Percentiles rank a stretch among this genome's conserved stretches.
These are phyloP conservation scores for Chrysaora quinquecirrha DNA, from an alignment of 30 jellyfish, hydroid and myxozoan species.

Conservation along the genomic window DNA sequence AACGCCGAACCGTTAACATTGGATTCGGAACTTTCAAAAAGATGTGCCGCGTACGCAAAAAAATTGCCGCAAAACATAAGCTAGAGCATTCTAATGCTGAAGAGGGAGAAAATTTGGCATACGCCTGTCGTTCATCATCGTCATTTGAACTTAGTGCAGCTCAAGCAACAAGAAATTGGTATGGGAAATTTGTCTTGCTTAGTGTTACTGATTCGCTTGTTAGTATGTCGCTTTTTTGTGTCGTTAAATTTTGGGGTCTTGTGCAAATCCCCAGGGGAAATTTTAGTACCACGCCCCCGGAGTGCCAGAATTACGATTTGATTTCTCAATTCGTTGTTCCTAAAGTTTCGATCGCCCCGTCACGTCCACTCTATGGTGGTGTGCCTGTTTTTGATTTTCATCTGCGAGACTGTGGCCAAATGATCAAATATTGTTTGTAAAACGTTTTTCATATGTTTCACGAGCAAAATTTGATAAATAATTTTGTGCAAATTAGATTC, in stretches of 20 bases:
- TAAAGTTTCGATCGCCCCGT: too few relatives aligned
- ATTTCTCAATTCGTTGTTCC: too few relatives aligned
- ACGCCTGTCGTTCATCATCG: conserved; percentile 30
- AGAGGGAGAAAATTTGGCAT: conserved; percentile 72
- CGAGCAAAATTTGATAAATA: too few relatives aligned
- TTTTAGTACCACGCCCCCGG: too few relatives aligned
- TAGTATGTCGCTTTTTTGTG: neutral
- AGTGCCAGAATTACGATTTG: too few relatives aligned
- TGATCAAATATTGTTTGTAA: too few relatives aligned
- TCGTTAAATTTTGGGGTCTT: neutral
- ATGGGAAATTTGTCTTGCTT: neutral
- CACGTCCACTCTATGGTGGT: too few relatives aligned
- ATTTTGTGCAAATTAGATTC: too few relatives aligned
- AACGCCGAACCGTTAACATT: conserved; percentile 14
- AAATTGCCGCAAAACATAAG: conserved; percentile 28
- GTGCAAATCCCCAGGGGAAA: neutral
- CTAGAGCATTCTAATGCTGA: conserved; percentile 46
- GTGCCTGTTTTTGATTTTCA: too few relatives aligned
- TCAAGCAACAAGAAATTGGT: conserved; percentile 78
- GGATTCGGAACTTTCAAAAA: conserved; percentile 37
- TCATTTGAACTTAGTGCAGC: conserved; percentile 42
- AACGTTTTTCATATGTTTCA: too few relatives aligned
- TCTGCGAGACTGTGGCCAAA: too few relatives aligned
- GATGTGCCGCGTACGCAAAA: conserved; percentile 67
- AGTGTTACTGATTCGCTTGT: neutral